These are phyloP conservation scores for Percopsis omiscomaycus DNA, from an alignment of 2,797 vertebrate species.

Conservation along the genomic window DNA sequence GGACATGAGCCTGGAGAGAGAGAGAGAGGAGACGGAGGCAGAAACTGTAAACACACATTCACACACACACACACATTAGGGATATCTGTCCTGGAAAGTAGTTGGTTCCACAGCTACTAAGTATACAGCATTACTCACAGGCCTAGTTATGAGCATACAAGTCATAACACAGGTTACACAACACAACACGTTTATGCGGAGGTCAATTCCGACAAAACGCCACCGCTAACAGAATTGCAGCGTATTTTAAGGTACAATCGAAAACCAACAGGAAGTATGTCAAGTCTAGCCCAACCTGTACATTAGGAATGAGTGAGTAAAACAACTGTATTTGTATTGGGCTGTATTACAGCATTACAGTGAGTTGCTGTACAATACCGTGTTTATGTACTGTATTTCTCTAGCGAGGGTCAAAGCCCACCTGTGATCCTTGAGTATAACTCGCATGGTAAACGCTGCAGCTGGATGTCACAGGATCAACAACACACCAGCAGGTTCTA, in stretches of 20 bases:
- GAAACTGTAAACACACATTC: constrained; percentile 54
- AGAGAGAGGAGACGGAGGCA: constrained; percentile 62
- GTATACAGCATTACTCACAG: too few species aligned
- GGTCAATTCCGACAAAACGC: constrained; percentile 48
- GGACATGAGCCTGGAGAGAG: constrained; percentile 70
- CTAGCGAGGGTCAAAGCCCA: constrained; percentile 75
- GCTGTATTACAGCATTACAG: too few species aligned
- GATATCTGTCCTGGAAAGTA: neutral
- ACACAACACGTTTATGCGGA: constrained; percentile 44
- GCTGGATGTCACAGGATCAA: constrained; percentile 78
- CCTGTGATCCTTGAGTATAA: constrained; percentile 78
- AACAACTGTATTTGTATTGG: too few species aligned
- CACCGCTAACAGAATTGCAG: constrained; percentile 78
- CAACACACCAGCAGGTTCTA: constrained; percentile 81
- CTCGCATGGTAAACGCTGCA: constrained; percentile 81
- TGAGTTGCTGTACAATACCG: neutral
- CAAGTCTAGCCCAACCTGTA: too few species aligned
- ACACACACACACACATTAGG: neutral
- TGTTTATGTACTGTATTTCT: constrained; percentile 60
- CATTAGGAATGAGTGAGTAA: too few species aligned
- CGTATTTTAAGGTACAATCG: constrained; percentile 74
- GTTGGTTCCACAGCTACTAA: too few species aligned
- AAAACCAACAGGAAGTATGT: constrained; percentile 25
- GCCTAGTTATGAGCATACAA: too few species aligned
- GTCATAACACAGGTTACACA: constrained; percentile 5